Evolutionary conservation across 2,888 invertebrate species (phyloP).

Genomic region (Candidula unifasciata): DNA sequence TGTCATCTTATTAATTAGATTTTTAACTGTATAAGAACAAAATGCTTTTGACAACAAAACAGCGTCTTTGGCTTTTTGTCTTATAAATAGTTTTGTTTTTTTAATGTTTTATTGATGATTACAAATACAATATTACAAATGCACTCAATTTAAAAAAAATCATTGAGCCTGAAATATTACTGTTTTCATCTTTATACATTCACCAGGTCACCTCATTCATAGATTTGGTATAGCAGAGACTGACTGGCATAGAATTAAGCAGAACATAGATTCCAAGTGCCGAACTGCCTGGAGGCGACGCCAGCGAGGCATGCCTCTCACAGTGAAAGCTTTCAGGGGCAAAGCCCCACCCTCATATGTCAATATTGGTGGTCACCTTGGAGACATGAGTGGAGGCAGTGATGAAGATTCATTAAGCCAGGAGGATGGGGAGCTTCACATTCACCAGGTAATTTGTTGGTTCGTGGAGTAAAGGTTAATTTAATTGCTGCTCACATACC

Average conservation of each 20-base stretch:
- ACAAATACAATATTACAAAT: too few relatives aligned
- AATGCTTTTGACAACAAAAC: too few relatives aligned
- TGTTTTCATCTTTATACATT: background rate
- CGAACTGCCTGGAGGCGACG: conserved; percentile 78
- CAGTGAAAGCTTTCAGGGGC: conserved; percentile 76
- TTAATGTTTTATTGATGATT: too few relatives aligned
- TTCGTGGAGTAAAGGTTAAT: background rate
- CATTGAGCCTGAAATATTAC: too few relatives aligned
- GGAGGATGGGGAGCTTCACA: conserved; percentile 67
- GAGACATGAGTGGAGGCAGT: conserved; percentile 60
- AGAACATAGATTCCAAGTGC: conserved; percentile 81
- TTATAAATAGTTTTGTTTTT: too few relatives aligned
- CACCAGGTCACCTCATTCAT: conserved; percentile 79
- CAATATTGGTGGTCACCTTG: conserved; percentile 55
- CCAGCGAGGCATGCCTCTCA: conserved; percentile 74
- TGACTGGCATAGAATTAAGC: conserved; percentile 81
- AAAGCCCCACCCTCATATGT: conserved; percentile 67
- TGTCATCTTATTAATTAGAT: too few relatives aligned
- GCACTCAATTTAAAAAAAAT: too few relatives aligned
- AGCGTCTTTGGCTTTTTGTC: too few relatives aligned
- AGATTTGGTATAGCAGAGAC: conserved; percentile 79
- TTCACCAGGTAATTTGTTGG: conserved; percentile 62
- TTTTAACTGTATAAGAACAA: too few relatives aligned
- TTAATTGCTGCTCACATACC: too few relatives aligned
- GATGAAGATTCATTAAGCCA: conserved; percentile 69